A percentile compares a stretch with the other conserved stretches of the same genome.
phyloP scores from a whole-genome alignment of 2,888 invertebrate species.

The Himalopsyche anomala region DNA sequence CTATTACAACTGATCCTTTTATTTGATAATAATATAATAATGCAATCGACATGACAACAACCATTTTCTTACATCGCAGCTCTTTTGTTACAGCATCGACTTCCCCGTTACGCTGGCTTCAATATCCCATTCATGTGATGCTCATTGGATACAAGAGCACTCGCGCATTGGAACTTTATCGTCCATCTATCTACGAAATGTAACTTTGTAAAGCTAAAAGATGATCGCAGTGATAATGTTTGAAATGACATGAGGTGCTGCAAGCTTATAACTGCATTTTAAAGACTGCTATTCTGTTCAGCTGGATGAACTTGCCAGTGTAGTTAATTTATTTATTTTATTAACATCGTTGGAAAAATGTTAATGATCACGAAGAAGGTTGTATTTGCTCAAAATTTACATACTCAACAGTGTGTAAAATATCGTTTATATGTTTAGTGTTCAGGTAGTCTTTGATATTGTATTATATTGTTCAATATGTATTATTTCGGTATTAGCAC shows the following conservation, averaged over 20 bases:
- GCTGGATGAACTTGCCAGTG: background rate
- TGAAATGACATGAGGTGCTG: background rate
- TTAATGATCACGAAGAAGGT: background rate
- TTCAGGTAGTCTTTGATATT: too few relatives aligned
- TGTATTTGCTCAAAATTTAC: too few relatives aligned
- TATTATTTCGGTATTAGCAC: too few relatives aligned
- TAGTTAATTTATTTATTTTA: background rate
- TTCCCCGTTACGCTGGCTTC: slow-evolving; percentile 22
- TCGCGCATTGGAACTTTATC: background rate
- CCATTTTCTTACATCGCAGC: slow-evolving; percentile 6
- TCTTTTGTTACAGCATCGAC: background rate
- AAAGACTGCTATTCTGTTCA: background rate
- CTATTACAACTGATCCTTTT: background rate
- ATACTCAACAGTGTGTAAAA: too few relatives aligned
- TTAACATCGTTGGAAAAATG: background rate
- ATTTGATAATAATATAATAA: slow-evolving; percentile 16
- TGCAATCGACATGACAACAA: background rate
- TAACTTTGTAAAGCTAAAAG: slow-evolving; percentile 5
- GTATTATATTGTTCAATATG: too few relatives aligned
- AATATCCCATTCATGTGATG: slow-evolving; percentile 9
- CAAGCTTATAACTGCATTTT: background rate
- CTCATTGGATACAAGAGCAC: background rate
- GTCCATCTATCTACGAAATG: slow-evolving; percentile 1
- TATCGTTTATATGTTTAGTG: background rate
- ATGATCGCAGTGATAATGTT: slow-evolving; percentile 1